Evolutionary conservation across 2,797 vertebrate species (phyloP).

Genomic region (Amblyopsis hoosieri): DNA sequence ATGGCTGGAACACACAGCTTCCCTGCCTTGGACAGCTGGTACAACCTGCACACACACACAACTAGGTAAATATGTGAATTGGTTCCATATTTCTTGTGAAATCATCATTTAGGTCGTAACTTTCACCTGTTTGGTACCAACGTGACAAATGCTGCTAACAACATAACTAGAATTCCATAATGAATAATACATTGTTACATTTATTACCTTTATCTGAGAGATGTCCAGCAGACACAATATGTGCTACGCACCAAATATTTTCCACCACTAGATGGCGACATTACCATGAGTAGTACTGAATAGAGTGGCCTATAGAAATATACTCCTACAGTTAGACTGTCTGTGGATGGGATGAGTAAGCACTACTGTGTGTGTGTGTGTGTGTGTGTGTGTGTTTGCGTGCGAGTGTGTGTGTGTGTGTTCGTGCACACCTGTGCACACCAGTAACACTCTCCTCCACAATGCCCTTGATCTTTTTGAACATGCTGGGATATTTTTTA

Average conservation of each 20-base stretch:
- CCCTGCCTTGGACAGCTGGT: constrained; percentile 95
- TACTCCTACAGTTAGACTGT: background rate
- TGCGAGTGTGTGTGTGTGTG: background rate
- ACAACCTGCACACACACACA: constrained; percentile 77
- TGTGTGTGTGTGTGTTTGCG: background rate
- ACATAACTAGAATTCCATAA: no score
- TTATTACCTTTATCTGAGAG: no score
- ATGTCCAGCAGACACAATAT: background rate
- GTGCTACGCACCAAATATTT: background rate
- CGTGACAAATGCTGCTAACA: no score
- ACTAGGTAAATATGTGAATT: background rate
- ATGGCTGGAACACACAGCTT: constrained; percentile 95
- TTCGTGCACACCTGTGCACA: constrained; percentile 86
- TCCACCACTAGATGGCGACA: constrained; percentile 73
- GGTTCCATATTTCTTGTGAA: no score
- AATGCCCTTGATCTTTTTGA: constrained; percentile 98
- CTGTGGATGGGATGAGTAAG: background rate
- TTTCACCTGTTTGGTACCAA: no score
- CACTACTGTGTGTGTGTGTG: background rate
- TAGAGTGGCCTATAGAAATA: background rate
- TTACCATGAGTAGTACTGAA: constrained; percentile 6
- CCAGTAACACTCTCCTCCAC: constrained; percentile 98
- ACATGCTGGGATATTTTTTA: constrained; percentile 98
- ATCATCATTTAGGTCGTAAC: no score
- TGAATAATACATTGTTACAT: no score